phyloP scores from a whole-genome alignment of 37 sponge, comb jelly and placozoan species.

The Aplysina aerophoba region DNA sequence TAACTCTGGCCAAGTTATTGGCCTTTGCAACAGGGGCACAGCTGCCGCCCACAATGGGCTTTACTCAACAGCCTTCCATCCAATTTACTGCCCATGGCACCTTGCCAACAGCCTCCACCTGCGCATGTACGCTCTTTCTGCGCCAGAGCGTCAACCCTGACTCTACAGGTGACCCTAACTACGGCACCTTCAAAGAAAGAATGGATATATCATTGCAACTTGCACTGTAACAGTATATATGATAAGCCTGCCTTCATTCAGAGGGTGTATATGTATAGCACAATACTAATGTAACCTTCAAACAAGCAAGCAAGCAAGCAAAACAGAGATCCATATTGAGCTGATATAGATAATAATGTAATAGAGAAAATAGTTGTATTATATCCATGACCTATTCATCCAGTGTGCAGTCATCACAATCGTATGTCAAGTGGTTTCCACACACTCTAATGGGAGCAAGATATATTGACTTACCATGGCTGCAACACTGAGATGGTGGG shows the following conservation, averaged over 20 bases:
- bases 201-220: constrained; percentile 10
- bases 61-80: neutral
- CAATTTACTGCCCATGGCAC: neutral
- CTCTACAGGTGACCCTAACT: neutral
- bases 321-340: too few species aligned
- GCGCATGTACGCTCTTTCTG: neutral
- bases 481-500: neutral
- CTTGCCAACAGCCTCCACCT: constrained; percentile 29
- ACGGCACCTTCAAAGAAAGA: neutral
- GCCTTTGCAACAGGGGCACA: constrained; percentile 13
- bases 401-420: too few species aligned
- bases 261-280: neutral
- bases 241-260: too few species aligned
- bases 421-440: too few species aligned
- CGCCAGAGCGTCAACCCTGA: too few species aligned
- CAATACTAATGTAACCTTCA: too few species aligned
- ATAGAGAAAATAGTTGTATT: too few species aligned
- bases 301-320: too few species aligned
- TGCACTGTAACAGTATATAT: neutral
- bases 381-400: too few species aligned
- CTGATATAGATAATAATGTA: too few species aligned
- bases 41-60: constrained; percentile 27
- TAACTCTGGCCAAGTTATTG: constrained; percentile 18
- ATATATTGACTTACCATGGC: neutral
- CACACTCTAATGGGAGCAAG: too few species aligned